Base-by-base conservation (phyloP, 2,797 vertebrate genomes). In the Microchirus variegatus region DNA sequence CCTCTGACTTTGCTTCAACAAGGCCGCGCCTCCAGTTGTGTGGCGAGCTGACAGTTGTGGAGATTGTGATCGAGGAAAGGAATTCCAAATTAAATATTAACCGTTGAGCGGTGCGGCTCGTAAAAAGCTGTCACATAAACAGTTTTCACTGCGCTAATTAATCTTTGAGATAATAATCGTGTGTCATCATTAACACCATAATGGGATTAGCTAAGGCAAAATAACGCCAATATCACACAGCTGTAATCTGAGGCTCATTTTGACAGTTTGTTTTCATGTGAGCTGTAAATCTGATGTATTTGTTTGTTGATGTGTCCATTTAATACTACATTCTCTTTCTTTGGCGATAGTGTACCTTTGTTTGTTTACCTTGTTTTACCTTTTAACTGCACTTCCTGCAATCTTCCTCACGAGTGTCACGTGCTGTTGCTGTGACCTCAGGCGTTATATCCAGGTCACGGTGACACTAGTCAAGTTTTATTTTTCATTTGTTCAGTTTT, bases 181-280 rank as follows among this genome's bases (percentile, higher is more conserved):
- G 31, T 36, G 47, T 63, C 19, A 45, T 36, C 46, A 10, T 65
- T 19, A 19, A 36, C 0, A 14, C 11, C 10, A 10, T 48, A 59
- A 55, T 56, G 35, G 31, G 43, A 64, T 58, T 61, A 52, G 46
- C n/a, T 54, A 11, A n/a, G n/a, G 41, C 22, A 22, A 63, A 52
- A 72, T 67, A 17, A 50, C 18, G 26, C 44, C n/a, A 22, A 1
- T 49, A 26, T 65, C 17, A 35, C 38, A 16, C 49, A 41, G 43
- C 18, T n/a, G 18, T 50, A 53, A 60, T 64, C 47, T 47, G 7
- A 16, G 63, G 22, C 42, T 35, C 48, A 48, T 63, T 48, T 14
- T 16, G 38, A 51, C 48, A 17, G 52, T 54, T 59, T 72, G 57
- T 67, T 67, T 43, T 48, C 61, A 63, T 47, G 13, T 22, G 3